phyloP scores from a whole-genome alignment of 1,140 invertebrate genomes.

The Macrostomum lignano region DNA sequence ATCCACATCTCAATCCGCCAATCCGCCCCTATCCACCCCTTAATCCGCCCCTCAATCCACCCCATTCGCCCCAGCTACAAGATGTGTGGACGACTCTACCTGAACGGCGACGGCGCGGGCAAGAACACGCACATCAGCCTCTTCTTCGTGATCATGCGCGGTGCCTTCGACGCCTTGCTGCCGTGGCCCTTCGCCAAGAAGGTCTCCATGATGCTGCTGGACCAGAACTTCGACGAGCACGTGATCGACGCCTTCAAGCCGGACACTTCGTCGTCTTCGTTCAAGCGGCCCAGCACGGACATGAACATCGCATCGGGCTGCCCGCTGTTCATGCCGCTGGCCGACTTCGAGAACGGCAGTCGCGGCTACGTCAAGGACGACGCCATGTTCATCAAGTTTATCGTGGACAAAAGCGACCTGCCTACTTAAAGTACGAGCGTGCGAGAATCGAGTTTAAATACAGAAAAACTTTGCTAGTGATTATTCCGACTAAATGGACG shows the following conservation, averaged over 20 bases:
- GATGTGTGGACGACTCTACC: background rate
- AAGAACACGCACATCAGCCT: constrained; percentile 16
- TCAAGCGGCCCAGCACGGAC: constrained; percentile 17
- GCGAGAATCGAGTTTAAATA: no score
- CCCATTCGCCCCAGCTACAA: background rate
- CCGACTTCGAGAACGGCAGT: constrained; percentile 12
- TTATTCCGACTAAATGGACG: no score
- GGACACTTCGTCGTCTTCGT: constrained; percentile 11
- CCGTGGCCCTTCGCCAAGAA: constrained; percentile 14
- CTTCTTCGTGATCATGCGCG: constrained; percentile 20
- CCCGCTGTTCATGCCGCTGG: constrained; percentile 16
- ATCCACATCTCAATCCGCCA: no score
- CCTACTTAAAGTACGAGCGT: no score
- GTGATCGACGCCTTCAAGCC: constrained; percentile 19
- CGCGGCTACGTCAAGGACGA: no score
- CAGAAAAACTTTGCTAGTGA: no score
- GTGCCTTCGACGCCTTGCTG: constrained; percentile 12
- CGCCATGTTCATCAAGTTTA: no score
- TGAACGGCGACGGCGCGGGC: constrained; percentile 18
- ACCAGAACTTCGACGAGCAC: constrained; percentile 11
- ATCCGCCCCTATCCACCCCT: no score
- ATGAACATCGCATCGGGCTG: constrained; percentile 26
- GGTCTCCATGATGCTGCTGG: constrained; percentile 8
- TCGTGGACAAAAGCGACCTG: no score
- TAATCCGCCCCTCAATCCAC: no score